A percentile compares a stretch with the other conserved stretches of the same genome.
These are phyloP conservation scores for Hydropsyche tenuis DNA, from an alignment of 1,140 invertebrate genomes.

Conservation along the genomic window DNA sequence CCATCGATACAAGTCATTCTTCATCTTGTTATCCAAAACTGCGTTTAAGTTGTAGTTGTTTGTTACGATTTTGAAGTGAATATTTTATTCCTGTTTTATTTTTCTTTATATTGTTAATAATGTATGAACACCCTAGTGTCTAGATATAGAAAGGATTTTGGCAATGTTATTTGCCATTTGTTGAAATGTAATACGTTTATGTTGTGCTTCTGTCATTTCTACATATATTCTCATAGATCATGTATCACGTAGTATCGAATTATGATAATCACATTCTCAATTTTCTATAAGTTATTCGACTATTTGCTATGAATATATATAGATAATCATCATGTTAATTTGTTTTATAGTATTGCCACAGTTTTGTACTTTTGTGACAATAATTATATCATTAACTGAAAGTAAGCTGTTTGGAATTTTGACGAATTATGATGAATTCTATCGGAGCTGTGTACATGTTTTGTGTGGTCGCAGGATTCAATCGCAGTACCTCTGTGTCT, in stretches of 20 bases:
- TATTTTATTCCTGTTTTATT: constrained; percentile 51
- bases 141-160: constrained; percentile 24
- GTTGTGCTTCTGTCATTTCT: constrained; percentile 26
- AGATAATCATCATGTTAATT: not conserved
- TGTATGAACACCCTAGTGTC: constrained; percentile 43
- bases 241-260: constrained; percentile 9
- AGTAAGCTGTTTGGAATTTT: too few relatives aligned
- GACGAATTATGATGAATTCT: too few relatives aligned
- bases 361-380: too few relatives aligned
- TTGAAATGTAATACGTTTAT: constrained; percentile 17
- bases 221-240: constrained; percentile 20
- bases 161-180: constrained; percentile 31
- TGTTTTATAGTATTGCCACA: not conserved
- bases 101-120: constrained; percentile 47
- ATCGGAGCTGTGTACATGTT: too few relatives aligned
- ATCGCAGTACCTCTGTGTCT: too few relatives aligned
- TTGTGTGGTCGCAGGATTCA: too few relatives aligned
- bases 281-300: constrained; percentile 13
- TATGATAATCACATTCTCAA: constrained; percentile 9
- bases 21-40: constrained; percentile 38
- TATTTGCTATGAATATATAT: constrained; percentile 1
- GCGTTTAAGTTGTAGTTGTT: constrained; percentile 47
- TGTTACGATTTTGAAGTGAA: constrained; percentile 49
- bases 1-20: constrained; percentile 43
- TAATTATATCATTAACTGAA: too few relatives aligned